Conservation (phyloP, 2,113 vertebrate species). For the Macaca nemestrina region DNA sequence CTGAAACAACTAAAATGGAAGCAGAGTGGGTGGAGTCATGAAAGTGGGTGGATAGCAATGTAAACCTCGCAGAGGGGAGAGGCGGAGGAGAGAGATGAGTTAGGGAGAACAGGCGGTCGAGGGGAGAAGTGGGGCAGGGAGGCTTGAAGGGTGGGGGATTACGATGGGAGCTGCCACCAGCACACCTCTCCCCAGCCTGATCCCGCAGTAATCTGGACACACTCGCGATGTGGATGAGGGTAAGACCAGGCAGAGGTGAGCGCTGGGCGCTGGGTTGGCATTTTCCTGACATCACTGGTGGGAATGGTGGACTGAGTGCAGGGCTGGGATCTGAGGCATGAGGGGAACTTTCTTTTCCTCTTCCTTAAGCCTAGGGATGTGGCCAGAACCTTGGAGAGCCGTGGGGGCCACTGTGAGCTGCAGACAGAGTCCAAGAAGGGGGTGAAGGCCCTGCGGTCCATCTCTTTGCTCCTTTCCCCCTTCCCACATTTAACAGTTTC, state of each 20-base stretch:
- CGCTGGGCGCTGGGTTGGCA: accelerated
- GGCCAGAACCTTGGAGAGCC: background rate
- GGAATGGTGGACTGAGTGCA: background rate
- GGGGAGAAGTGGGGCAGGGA: background rate
- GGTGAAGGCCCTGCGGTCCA: background rate
- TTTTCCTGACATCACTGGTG: accelerated
- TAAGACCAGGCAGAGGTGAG: background rate
- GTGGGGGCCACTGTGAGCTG: background rate
- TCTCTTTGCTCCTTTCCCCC: background rate
- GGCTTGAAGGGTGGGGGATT: background rate
- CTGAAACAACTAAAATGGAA: background rate
- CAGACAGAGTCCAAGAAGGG: background rate
- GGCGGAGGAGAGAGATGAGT: background rate
- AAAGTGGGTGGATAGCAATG: background rate
- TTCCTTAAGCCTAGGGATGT: background rate
- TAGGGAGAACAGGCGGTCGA: background rate
- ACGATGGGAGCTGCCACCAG: background rate
- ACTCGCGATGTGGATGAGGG: background rate
- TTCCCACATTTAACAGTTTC: background rate
- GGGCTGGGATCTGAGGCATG: background rate
- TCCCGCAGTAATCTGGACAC: background rate
- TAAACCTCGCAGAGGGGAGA: background rate
- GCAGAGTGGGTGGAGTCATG: background rate
- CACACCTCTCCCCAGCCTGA: background rate
- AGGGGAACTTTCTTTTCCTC: background rate